phyloP scores from a whole-genome alignment of 1,140 invertebrate genomes.

The Anastatus disparis region DNA sequence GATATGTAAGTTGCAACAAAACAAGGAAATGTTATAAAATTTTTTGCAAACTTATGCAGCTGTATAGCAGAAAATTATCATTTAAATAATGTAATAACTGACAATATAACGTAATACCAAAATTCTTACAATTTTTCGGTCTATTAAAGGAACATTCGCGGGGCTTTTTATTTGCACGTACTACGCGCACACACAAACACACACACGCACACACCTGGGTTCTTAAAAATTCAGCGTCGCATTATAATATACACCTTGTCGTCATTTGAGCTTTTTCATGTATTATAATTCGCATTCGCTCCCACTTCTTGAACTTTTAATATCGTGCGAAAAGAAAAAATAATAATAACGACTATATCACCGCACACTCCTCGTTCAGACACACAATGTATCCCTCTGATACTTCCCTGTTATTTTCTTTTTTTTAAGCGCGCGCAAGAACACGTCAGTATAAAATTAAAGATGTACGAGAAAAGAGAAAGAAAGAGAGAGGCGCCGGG shows the following conservation, averaged over 20 bases:
- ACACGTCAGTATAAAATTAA: constrained; percentile 8
- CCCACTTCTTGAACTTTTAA: neutral
- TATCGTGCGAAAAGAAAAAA: neutral
- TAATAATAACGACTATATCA: neutral
- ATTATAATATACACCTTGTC: neutral
- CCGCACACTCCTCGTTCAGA: neutral
- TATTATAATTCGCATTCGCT: neutral
- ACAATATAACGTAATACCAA: neutral
- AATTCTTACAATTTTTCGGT: neutral
- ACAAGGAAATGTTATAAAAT: too few species aligned
- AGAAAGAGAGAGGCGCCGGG: neutral
- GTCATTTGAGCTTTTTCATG: too few species aligned
- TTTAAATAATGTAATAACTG: too few species aligned
- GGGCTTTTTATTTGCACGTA: neutral
- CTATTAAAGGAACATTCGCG: constrained; percentile 13
- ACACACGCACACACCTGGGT: too few species aligned
- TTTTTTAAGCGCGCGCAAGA: too few species aligned
- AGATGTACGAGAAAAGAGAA: neutral
- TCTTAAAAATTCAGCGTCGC: neutral
- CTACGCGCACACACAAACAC: too few species aligned
- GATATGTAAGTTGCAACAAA: too few species aligned
- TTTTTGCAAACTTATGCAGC: too few species aligned
- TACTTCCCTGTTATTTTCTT: too few species aligned
- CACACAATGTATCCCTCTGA: neutral
- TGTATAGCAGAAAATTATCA: too few species aligned